Base-by-base conservation (phyloP, 2,797 vertebrate genomes). In the Rhyacichthys aspro region DNA sequence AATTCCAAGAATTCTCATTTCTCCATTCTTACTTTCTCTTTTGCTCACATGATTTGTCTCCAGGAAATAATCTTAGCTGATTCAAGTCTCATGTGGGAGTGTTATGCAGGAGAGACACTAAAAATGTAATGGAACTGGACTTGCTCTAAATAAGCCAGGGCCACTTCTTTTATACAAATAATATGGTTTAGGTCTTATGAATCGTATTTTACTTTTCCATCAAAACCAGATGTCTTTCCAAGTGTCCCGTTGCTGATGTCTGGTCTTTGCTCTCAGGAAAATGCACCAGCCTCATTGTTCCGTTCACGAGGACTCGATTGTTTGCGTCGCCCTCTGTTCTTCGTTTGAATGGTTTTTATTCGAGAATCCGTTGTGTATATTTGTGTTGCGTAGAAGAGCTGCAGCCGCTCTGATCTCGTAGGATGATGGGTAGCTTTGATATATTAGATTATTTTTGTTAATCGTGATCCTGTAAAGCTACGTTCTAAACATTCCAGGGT, bases 231-330 rank as follows among this genome's bases (percentile, higher is more conserved):
- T 38, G 49, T 18, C 23, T 23, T 18, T 42, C 1, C 15, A 38
- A 38, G 11, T 9, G 11, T 72, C 74, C 67, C 65, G 59, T 54
- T 60, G 72, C 76, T 64, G 57, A 42, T 64, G 52, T 74, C 50
- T 57, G 67, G 84, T 74, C 72, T 78, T 79, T 86, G 74, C 82
- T 84, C 90, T 90, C 88, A 91, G 88, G 87, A 90, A 88, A 81
- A 64, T 59, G 78, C 76, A 84, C 79, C 81, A 86, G 87, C 86
- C 70, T 58, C 67, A 57, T 74, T 49, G 39, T 79, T 69, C 74
- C 56, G 72, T 70, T 81, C 57, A 34, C 74, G 70, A 67, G 56
- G 68, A 75, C 60, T 43, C 37, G 38, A n/a, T n/a, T n/a, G 58
- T 63, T 44, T 48, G 47, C 66, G 45, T 72, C 46, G 56, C 55